phyloP scores from a whole-genome alignment of 2,888 invertebrate species.

The Phragmatobia fuliginosa region DNA sequence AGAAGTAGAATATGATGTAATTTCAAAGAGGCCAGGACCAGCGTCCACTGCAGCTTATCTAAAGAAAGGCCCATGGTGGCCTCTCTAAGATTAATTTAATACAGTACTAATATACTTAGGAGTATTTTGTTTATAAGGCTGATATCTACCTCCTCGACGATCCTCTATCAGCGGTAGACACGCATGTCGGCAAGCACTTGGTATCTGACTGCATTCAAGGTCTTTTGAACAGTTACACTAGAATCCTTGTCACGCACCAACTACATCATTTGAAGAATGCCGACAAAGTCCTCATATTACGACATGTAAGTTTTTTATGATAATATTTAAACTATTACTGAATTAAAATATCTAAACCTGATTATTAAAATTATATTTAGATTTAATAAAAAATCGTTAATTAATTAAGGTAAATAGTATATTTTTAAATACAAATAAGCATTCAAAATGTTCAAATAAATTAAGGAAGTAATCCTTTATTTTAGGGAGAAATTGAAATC shows the following conservation, averaged over 20 bases:
- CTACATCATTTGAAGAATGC: slow-evolving; percentile 91
- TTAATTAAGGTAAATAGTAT: no score
- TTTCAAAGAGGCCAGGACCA: no score
- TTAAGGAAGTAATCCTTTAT: not conserved
- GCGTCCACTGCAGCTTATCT: no score
- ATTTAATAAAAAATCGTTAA: no score
- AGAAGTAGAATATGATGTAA: no score
- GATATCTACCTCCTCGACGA: slow-evolving; percentile 92
- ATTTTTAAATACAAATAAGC: no score
- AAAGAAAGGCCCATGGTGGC: no score
- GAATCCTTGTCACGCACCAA: slow-evolving; percentile 94
- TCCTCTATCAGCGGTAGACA: slow-evolving; percentile 92
- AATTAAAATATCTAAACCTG: not conserved
- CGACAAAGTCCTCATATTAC: slow-evolving; percentile 88
- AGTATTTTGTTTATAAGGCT: slow-evolving; percentile 69
- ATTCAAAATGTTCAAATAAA: not conserved
- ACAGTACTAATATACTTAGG: no score
- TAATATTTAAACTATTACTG: not conserved
- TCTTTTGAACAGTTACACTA: slow-evolving; percentile 87
- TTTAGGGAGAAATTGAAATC: slow-evolving; percentile 87
- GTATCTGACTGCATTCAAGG: slow-evolving; percentile 89
- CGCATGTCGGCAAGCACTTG: slow-evolving; percentile 90
- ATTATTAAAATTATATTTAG: no score
- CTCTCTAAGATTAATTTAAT: no score
- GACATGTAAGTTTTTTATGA: slow-evolving; percentile 84